These are phyloP conservation scores for Rhynchonycteris naso DNA, from an alignment of 2,797 vertebrate genomes.

Conservation along the genomic window DNA sequence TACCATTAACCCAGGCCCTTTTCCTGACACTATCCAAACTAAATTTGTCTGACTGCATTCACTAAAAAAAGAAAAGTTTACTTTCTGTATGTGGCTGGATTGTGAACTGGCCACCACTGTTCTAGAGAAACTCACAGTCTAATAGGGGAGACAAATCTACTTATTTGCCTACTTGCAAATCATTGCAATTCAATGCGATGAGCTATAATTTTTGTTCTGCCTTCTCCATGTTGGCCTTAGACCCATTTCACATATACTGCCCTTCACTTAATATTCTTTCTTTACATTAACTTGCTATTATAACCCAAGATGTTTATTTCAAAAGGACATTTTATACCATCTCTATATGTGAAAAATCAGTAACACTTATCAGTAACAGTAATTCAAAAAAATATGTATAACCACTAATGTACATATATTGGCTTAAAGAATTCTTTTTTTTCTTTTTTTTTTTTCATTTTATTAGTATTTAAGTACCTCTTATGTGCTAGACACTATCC, in stretches of 20 bases:
- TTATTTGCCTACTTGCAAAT: no score
- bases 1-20: background rate
- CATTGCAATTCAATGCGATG: background rate
- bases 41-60: background rate
- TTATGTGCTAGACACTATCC: background rate
- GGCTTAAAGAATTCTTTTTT: background rate
- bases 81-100: background rate
- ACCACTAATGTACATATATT: background rate
- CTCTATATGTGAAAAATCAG: background rate
- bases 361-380: background rate
- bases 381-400: background rate
- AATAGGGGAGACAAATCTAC: background rate
- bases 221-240: background rate
- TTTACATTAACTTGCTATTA: background rate
- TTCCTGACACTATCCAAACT: background rate
- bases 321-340: background rate
- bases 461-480: background rate
- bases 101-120: background rate
- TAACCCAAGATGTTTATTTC: background rate
- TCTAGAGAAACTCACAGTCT: background rate
- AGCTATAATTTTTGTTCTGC: background rate
- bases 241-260: background rate
- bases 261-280: background rate
- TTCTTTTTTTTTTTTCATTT: no score
- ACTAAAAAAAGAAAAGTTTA: conserved; percentile 12